These are phyloP conservation scores for Acromyrmex echinatior DNA, from an alignment of 1,140 invertebrate genomes.

Conservation along the genomic window DNA sequence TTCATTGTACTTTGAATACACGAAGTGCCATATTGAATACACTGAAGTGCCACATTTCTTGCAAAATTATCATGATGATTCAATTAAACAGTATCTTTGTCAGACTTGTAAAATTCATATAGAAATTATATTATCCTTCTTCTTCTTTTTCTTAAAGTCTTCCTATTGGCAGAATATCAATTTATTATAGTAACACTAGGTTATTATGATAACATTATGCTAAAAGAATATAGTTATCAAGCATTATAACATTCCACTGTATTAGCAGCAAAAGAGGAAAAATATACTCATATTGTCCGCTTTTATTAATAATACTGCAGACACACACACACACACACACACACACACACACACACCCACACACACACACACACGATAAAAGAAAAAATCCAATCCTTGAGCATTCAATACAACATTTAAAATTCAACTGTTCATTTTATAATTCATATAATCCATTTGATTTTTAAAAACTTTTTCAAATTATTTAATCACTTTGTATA, in stretches of 20 bases:
- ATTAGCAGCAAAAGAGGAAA: slow-evolving; percentile 24
- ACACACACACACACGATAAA: background rate
- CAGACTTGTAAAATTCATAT: background rate
- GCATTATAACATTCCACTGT: background rate
- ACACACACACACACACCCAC: background rate
- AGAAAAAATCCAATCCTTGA: background rate
- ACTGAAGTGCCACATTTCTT: background rate
- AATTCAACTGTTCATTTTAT: slow-evolving; percentile 16
- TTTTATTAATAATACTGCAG: background rate
- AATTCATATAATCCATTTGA: background rate
- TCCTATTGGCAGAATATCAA: background rate
- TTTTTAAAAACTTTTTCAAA: background rate
- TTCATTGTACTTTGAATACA: slow-evolving; percentile 5
- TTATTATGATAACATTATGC: background rate
- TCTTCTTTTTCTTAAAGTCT: background rate
- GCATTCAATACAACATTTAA: background rate
- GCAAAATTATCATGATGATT: background rate
- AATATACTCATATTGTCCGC: background rate
- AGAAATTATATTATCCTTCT: background rate
- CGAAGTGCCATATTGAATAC: no score
- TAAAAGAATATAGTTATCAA: background rate
- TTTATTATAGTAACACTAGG: background rate
- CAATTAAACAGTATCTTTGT: background rate
- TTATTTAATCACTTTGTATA: background rate
- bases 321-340: background rate